Evolutionary conservation across 1,140 invertebrate genomes (phyloP).

Genomic region (Carposina sasakii): DNA sequence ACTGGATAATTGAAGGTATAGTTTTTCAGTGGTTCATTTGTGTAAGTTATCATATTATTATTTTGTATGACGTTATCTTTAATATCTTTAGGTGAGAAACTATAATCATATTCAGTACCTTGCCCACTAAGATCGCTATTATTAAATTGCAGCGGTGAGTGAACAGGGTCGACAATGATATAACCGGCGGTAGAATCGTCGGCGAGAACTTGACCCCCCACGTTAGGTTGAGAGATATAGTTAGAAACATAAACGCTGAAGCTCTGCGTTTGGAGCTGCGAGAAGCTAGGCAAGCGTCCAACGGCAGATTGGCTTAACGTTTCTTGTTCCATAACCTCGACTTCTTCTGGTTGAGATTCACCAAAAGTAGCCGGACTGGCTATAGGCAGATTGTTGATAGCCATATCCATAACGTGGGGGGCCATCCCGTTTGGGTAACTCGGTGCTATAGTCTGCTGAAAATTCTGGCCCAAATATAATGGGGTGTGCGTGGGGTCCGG

Average conservation of each 20-base stretch:
- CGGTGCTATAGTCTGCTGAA: constrained; percentile 73
- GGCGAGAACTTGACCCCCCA: constrained; percentile 80
- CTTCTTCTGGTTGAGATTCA: constrained; percentile 70
- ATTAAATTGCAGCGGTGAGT: constrained; percentile 56
- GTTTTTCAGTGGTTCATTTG: constrained; percentile 46
- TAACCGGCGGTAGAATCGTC: constrained; percentile 72
- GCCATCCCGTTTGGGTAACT: constrained; percentile 86
- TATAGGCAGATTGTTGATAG: constrained; percentile 79
- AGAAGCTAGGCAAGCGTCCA: constrained; percentile 76
- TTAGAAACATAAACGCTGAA: constrained; percentile 73
- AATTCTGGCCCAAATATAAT: constrained; percentile 74
- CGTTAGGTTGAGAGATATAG: constrained; percentile 75
- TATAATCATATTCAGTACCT: constrained; percentile 51
- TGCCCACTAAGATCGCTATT: constrained; percentile 48
- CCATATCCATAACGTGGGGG: constrained; percentile 86
- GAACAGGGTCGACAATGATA: constrained; percentile 57
- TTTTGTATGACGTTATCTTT: constrained; percentile 45
- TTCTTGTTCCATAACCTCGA: constrained; percentile 63
- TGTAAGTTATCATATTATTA: too few species aligned
- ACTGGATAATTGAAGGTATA: constrained; percentile 54
- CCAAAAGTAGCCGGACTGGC: constrained; percentile 81
- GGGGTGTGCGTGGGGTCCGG: constrained; percentile 75
- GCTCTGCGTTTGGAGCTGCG: constrained; percentile 74
- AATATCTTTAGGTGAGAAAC: constrained; percentile 38
- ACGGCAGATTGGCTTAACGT: constrained; percentile 67